These are phyloP conservation scores for Ovis canadensis DNA, from an alignment of 2,113 vertebrate species.

Conservation along the genomic window DNA sequence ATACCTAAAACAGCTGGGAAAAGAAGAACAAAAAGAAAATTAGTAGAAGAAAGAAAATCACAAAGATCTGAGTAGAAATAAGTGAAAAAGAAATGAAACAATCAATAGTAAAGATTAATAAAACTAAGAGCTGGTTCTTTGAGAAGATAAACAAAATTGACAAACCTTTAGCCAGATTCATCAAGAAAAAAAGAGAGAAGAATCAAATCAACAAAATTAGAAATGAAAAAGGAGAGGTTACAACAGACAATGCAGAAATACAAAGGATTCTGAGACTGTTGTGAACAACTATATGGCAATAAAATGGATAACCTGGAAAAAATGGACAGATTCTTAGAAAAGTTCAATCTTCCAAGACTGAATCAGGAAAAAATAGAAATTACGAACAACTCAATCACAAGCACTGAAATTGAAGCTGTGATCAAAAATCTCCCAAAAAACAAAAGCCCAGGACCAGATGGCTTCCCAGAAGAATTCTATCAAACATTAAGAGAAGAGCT, in stretches of 20 bases:
- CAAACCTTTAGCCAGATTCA: neutral
- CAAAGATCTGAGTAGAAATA: neutral
- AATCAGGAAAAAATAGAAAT: neutral
- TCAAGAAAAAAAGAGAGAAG: neutral
- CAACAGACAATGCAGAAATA: neutral
- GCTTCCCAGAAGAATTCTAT: neutral
- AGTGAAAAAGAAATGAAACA: neutral
- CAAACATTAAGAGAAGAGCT: neutral
- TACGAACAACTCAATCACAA: neutral
- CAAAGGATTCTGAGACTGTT: neutral
- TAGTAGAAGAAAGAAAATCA: neutral
- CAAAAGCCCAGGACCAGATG: neutral
- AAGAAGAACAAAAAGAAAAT: neutral
- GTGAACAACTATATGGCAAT: neutral
- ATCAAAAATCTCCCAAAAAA: neutral
- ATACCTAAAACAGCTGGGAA: neutral
- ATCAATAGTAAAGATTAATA: neutral
- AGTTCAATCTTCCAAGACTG: neutral
- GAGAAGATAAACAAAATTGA: neutral
- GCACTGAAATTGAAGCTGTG: neutral
- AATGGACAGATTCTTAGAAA: neutral
- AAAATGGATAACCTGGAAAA: neutral
- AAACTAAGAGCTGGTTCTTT: neutral
- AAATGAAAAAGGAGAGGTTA: neutral
- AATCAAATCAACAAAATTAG: neutral